A percentile compares a stretch with the other conserved stretches of the same genome.
Conservation (phyloP, 1,140 invertebrate species). For the Zelostemma sp. region DNA sequence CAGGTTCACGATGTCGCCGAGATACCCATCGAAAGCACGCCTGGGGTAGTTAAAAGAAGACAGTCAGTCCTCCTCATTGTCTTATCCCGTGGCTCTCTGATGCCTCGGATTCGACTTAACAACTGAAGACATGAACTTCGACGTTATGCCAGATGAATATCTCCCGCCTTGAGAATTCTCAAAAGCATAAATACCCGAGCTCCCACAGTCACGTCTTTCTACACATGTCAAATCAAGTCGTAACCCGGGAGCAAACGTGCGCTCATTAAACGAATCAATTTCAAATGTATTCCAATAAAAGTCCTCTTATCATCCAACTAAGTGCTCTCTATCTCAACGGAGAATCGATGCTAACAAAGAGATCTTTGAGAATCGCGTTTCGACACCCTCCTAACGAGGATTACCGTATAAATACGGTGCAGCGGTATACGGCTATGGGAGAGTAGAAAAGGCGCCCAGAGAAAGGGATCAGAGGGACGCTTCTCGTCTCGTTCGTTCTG, state of each 20-base stretch:
- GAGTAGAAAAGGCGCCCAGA: constrained; percentile 48
- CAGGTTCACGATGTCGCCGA: constrained; percentile 32
- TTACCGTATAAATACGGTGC: neutral
- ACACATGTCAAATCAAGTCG: too few species aligned
- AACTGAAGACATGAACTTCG: constrained; percentile 26
- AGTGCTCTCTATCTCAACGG: neutral
- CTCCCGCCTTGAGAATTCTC: constrained; percentile 10
- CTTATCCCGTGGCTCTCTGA: constrained; percentile 1
- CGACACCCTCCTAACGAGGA: constrained; percentile 29
- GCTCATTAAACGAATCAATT: neutral
- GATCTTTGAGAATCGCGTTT: constrained; percentile 13
- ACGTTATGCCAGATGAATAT: constrained; percentile 24
- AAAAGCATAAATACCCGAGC: constrained; percentile 3
- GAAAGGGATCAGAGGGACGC: constrained; percentile 43
- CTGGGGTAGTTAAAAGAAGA: constrained; percentile 12
- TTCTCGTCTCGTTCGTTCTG: constrained; percentile 31
- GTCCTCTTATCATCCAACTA: too few species aligned
- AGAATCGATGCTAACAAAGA: neutral
- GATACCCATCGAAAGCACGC: constrained; percentile 20
- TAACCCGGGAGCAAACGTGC: too few species aligned
- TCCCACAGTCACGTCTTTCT: too few species aligned
- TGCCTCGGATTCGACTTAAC: constrained; percentile 27
- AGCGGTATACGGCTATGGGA: constrained; percentile 30
- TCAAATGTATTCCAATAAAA: neutral
- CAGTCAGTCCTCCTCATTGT: constrained; percentile 7